phyloP scores from a whole-genome alignment of 1,140 invertebrate species.

The Palaemon carinicauda region DNA sequence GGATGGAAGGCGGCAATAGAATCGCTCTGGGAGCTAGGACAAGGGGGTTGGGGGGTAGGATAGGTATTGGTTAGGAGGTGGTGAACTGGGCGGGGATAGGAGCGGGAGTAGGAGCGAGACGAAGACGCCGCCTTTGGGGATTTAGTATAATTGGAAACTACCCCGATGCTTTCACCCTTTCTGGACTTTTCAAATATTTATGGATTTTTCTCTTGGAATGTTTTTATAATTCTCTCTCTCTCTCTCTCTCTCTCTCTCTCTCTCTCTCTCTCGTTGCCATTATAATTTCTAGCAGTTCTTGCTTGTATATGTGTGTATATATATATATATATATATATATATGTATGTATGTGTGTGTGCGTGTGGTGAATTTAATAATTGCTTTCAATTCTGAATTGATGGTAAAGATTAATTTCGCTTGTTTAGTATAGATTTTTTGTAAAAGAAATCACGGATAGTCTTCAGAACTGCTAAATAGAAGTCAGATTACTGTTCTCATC shows the following conservation, averaged over 20 bases:
- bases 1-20: neutral
- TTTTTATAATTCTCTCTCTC: neutral
- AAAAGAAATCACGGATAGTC: too few relatives aligned
- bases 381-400: too few relatives aligned
- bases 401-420: too few relatives aligned
- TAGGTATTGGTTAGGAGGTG: neutral
- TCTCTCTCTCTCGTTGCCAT: neutral
- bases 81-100: neutral
- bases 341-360: conserved; percentile 12
- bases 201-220: neutral
- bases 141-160: neutral
- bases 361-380: neutral
- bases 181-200: neutral
- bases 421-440: too few relatives aligned
- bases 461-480: too few relatives aligned
- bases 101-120: neutral
- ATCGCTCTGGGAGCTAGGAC: neutral
- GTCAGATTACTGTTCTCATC: too few relatives aligned
- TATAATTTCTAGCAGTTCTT: neutral
- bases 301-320: too few relatives aligned
- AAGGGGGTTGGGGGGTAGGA: neutral
- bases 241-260: conserved; percentile 19
- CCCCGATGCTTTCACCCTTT: neutral
- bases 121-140: neutral
- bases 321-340: neutral